Percentiles rank a stretch among this genome's conserved stretches.
Evolutionary conservation across 2,113 vertebrate species (phyloP).

Genomic region (Seriola aureovittata): DNA sequence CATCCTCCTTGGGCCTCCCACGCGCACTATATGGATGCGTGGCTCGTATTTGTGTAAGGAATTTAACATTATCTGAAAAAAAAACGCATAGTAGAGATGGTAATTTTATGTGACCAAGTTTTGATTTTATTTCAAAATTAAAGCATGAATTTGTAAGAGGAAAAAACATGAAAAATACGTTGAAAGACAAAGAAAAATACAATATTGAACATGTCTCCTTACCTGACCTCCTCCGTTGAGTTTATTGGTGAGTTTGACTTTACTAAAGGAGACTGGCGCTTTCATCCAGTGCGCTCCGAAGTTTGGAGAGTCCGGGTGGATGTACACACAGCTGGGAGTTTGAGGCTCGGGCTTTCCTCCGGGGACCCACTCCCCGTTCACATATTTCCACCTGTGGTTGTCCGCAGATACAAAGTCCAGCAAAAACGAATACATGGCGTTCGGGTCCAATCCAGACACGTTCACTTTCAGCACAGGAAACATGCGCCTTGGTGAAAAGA

Average conservation of each 20-base stretch:
- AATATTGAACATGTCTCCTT: background rate
- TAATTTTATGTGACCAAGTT: background rate
- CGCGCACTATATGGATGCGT: slow-evolving; percentile 87
- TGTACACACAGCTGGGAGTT: slow-evolving; percentile 88
- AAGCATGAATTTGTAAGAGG: too few relatives aligned
- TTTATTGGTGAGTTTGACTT: slow-evolving; percentile 89
- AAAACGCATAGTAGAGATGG: background rate
- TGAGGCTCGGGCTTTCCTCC: slow-evolving; percentile 87
- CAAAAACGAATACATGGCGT: slow-evolving; percentile 87
- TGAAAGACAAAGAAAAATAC: background rate
- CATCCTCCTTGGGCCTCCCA: slow-evolving; percentile 86
- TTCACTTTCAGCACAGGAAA: slow-evolving; percentile 85
- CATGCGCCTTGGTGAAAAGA: slow-evolving; percentile 80
- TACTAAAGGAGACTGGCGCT: slow-evolving; percentile 85
- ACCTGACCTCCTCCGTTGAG: slow-evolving; percentile 89
- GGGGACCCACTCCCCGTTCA: slow-evolving; percentile 87
- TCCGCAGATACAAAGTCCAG: slow-evolving; percentile 87
- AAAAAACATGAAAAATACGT: background rate
- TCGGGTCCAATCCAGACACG: slow-evolving; percentile 85
- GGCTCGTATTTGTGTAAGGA: slow-evolving; percentile 89
- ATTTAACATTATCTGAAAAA: slow-evolving; percentile 86
- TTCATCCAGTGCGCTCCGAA: slow-evolving; percentile 90
- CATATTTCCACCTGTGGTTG: slow-evolving; percentile 89
- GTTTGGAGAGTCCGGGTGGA: slow-evolving; percentile 88
- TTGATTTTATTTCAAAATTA: background rate